These are phyloP conservation scores for Pollenia angustigena DNA, from an alignment of 2,888 invertebrate genomes.

Conservation along the genomic window DNA sequence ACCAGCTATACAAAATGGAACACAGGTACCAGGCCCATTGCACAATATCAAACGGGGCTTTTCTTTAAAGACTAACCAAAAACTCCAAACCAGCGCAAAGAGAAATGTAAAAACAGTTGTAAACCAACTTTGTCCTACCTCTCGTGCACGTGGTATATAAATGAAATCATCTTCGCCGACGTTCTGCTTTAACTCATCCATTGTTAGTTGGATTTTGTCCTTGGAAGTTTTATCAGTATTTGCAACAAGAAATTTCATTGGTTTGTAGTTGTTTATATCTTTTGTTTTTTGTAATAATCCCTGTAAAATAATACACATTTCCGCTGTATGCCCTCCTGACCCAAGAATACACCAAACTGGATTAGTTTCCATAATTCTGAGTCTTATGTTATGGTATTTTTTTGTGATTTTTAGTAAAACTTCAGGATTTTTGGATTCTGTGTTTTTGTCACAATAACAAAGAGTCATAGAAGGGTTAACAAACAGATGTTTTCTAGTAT, in stretches of 20 bases:
- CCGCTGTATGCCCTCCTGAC: conserved; percentile 92
- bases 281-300: conserved; percentile 83
- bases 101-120: conserved; percentile 92
- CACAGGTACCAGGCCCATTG: conserved; percentile 98
- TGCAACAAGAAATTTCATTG: conserved; percentile 88
- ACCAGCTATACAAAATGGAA: conserved; percentile 93
- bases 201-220: conserved; percentile 86
- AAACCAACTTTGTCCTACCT: conserved; percentile 93
- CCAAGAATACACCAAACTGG: conserved; percentile 82
- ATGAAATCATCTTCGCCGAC: conserved; percentile 85
- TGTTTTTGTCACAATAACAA: conserved; percentile 22
- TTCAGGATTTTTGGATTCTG: background rate
- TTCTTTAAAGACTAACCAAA: conserved; percentile 88
- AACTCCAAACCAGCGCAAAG: conserved; percentile 88
- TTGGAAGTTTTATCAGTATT: conserved; percentile 91
- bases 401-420: background rate
- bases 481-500: background rate
- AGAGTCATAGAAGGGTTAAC: conserved; percentile 29
- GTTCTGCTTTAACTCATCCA: conserved; percentile 82
- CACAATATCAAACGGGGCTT: conserved; percentile 93
- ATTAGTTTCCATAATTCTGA: conserved; percentile 60
- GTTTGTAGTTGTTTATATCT: conserved; percentile 65
- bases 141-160: conserved; percentile 92
- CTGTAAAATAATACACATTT: conserved; percentile 91
- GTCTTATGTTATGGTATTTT: background rate